These are phyloP conservation scores for Aythya fuligula DNA, from an alignment of 2,797 vertebrate genomes.

Conservation along the genomic window DNA sequence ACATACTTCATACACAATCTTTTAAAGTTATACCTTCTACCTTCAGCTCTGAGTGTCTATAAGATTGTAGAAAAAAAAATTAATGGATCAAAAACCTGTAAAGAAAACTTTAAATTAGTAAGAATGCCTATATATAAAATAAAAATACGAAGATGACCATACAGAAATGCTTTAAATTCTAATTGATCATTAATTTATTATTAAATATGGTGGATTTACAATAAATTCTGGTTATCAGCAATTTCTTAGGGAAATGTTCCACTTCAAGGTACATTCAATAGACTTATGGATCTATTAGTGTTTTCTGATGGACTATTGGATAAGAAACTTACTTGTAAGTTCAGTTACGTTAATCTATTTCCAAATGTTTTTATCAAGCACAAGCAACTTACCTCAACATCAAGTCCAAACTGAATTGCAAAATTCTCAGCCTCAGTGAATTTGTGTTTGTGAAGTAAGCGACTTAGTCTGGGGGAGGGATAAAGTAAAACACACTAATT, in stretches of 20 bases:
- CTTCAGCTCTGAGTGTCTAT: not conserved
- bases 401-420: constrained; percentile 91
- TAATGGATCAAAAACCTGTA: not conserved
- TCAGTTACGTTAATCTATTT: not conserved
- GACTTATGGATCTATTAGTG: not conserved
- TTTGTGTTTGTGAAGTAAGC: constrained; percentile 93
- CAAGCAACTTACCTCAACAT: constrained; percentile 86
- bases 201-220: not conserved
- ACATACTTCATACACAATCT: not conserved
- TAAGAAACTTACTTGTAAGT: not conserved
- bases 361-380: not conserved
- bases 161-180: not conserved
- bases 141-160: not conserved
- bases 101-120: not conserved
- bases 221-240: not conserved
- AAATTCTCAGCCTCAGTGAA: constrained; percentile 97
- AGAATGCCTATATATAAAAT: not conserved
- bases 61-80: not conserved
- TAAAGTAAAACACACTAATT: not conserved
- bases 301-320: not conserved
- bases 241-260: not conserved
- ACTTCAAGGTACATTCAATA: not conserved
- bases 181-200: not conserved
- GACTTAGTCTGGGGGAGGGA: constrained; percentile 85
- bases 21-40: not conserved